A percentile compares a stretch with the other conserved stretches of the same genome.
Conservation (phyloP, 2,888 invertebrate genomes). For the Microdon myrmicae region DNA sequence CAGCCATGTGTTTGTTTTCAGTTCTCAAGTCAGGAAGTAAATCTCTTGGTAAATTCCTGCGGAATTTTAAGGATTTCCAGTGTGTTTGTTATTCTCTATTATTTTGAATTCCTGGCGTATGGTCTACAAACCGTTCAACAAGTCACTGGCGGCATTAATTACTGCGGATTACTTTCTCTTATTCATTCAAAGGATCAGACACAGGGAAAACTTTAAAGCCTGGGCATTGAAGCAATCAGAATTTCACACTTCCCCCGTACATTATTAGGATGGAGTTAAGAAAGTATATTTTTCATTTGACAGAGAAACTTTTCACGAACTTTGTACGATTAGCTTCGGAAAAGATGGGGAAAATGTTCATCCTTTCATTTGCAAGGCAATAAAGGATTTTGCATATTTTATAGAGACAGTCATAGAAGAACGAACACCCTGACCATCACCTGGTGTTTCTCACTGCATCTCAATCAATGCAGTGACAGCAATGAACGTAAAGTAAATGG, state of each 20-base stretch:
- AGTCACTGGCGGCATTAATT: slow-evolving; percentile 4
- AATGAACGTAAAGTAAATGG: no score
- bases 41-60: slow-evolving; percentile 19
- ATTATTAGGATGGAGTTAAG: slow-evolving; percentile 16
- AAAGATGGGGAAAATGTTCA: slow-evolving; percentile 30
- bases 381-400: slow-evolving; percentile 51
- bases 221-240: slow-evolving; percentile 16
- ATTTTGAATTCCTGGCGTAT: slow-evolving; percentile 4
- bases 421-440: slow-evolving; percentile 39
- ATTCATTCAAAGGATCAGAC: not conserved
- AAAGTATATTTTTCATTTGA: slow-evolving; percentile 14
- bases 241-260: slow-evolving; percentile 7
- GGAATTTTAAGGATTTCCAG: slow-evolving; percentile 14
- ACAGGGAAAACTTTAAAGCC: not conserved
- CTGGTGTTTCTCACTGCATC: slow-evolving; percentile 42
- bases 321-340: no score
- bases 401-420: slow-evolving; percentile 18
- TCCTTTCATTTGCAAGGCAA: slow-evolving; percentile 23
- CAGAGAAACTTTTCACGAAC: slow-evolving; percentile 3
- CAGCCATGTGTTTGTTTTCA: slow-evolving; percentile 10
- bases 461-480: slow-evolving; percentile 37
- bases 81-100: slow-evolving; percentile 17
- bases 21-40: slow-evolving; percentile 17
- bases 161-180: slow-evolving; percentile 6
- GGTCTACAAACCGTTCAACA: slow-evolving; percentile 3